Evolutionary conservation across 2,888 invertebrate genomes (phyloP), one percentile per base, ranked within the genome.

Genomic region (Hyposoter didymator): DNA sequence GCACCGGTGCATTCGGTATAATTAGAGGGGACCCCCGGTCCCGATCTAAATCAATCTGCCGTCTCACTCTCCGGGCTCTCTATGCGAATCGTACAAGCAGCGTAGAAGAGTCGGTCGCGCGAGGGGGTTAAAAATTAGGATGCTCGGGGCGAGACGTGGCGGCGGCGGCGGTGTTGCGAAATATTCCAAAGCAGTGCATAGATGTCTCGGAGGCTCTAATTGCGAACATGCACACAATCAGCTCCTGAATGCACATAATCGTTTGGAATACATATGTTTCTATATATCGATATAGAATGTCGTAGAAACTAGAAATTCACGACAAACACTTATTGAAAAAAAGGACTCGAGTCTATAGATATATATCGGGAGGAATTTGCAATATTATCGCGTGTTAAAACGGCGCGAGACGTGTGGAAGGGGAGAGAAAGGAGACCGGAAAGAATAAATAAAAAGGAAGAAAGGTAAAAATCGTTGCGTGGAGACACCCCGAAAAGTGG

Each of bases 21-120:
- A 92, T 93, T 90, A 92, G 89, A 93, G 91, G 90, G 82, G 5
- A 28, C 12, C 55, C 55, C 64, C 52, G 70, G 82, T 88, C 76
- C 62, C 83, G 87, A 87, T 88, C 83, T 88, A 88, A 88, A 88
- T 88, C 87, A 88, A 88, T 88, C 84, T 84, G 28, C 45, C 39
- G 35, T 55, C 66, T 55, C 78, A 7, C 59, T 52, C 52, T 35
- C 35, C 12, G 39, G 35, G 0, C 0, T 32, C 28, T 45, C 70
- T 35, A 22, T 70, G n/a, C 39, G 17, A 12, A n/a, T 22, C 69
- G 19, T 45, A 12, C 2, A 19, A 17, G 62, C 19, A 12, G 19
- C 2, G 28, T 28, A 28, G 28, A 28, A 28, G 1, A 28, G 28
- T 66, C n/a, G 8, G n/a, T 39, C 0, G 7, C n/a, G 49, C 47